Evolutionary conservation across 2,888 invertebrate genomes (phyloP), one percentile per base, ranked within the genome.

Genomic region (Drosophila ezoana): DNA sequence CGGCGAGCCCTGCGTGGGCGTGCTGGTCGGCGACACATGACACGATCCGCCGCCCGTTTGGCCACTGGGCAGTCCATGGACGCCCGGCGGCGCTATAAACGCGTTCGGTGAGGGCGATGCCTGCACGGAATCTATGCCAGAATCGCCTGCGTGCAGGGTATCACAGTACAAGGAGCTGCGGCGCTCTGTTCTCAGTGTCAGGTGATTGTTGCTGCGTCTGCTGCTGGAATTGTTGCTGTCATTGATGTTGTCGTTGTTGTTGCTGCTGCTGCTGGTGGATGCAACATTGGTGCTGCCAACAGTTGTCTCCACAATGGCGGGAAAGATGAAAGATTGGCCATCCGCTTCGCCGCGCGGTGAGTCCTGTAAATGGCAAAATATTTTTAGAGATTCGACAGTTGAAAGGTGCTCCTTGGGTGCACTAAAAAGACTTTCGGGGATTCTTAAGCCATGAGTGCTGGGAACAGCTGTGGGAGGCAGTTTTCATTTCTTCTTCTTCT

Each of bases 81-180:
- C 81, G 6, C 91, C 92, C 33, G 91, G 92, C 13, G 92, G 91
- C 9, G 90, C 90, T n/a, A 90, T 90, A 68, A 92, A 89, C 40
- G 92, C 92, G 69, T 92, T 93, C 13, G 94, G 94, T 56, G 93
- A 93, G 5, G 94, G 94, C 40, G 94, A 94, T 81, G 95, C 95
- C 93, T 95, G 95, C 70, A 95, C 94, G 13, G 95, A 95, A 77
- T 95, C 95, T 88, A 95, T 95, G 66, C 95, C 95, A 16, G 95
- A 95, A 90, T 95, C 95, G 78, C 94, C 94, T 51, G 93, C 93
- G 77, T 93, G 93, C 72, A 92, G 89, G 54, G 92, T 92, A 89
- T 94, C 94, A 90, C 93, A 93, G 89, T 90, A 92, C 51, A 92
- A 83, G 57, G 92, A 92, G 68, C 88, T 90, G 44, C 92, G 90